Conservation (phyloP, 2,113 vertebrate genomes). For the Festucalex cinctus region DNA sequence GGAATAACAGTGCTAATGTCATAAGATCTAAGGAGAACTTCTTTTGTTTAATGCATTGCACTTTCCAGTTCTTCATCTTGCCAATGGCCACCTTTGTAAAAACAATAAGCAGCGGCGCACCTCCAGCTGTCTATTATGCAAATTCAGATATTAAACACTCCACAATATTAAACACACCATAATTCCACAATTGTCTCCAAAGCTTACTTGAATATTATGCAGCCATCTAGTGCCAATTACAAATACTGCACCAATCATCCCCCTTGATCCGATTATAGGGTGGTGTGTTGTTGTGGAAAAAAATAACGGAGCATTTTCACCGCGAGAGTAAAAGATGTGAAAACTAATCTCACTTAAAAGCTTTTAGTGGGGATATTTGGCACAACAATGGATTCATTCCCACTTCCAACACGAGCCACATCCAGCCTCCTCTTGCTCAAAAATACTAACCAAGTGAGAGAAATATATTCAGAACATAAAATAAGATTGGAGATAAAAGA, state of each 20-base stretch:
- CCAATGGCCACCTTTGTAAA: constrained; percentile 39
- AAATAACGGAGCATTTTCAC: constrained; percentile 47
- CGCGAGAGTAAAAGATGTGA: constrained; percentile 50
- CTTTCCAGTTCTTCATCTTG: constrained; percentile 22
- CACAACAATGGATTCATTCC: constrained; percentile 57
- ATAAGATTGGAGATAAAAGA: constrained; percentile 53
- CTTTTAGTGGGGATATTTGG: constrained; percentile 63
- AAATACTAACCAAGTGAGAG: constrained; percentile 76
- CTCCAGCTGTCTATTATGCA: constrained; percentile 26
- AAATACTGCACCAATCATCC: constrained; percentile 74
- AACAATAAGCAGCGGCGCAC: constrained; percentile 43
- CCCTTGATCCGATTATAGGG: constrained; percentile 57
- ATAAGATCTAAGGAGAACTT: too few species aligned
- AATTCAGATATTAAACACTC: constrained; percentile 35
- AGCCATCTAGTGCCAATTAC: constrained; percentile 81
- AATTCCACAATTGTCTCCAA: constrained; percentile 46
- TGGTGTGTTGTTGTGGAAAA: constrained; percentile 36
- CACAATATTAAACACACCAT: constrained; percentile 38
- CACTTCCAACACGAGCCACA: constrained; percentile 77
- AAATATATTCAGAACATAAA: constrained; percentile 68
- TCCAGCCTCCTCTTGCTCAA: constrained; percentile 72
- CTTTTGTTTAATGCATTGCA: constrained; percentile 12
- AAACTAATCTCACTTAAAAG: constrained; percentile 61
- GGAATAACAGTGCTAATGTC: constrained; percentile 21
- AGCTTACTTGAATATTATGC: constrained; percentile 74